Evolutionary conservation across 2,113 vertebrate species (phyloP).

Genomic region (Hystrix brachyura): DNA sequence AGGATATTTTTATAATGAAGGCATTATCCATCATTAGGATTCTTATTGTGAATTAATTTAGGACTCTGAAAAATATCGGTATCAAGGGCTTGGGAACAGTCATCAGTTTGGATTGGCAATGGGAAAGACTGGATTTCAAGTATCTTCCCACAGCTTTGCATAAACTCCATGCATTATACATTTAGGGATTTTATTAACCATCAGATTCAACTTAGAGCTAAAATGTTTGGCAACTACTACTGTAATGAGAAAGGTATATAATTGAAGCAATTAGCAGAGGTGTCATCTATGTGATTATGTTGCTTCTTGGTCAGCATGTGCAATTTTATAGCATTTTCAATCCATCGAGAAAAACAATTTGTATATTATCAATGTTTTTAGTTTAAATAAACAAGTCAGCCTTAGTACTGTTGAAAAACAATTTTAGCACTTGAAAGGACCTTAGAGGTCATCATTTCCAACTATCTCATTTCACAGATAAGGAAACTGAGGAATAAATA

Average conservation of each 20-base stretch:
- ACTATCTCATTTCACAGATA: constrained; percentile 26
- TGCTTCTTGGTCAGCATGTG: constrained; percentile 79
- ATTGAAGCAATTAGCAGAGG: constrained; percentile 35
- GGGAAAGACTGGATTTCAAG: neutral
- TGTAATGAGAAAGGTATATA: neutral
- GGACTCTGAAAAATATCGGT: neutral
- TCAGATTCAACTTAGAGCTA: neutral
- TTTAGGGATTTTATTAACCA: neutral
- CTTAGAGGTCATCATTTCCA: neutral
- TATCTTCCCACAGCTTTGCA: neutral
- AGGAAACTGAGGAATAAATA: neutral
- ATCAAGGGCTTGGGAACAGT: neutral
- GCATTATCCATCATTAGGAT: neutral
- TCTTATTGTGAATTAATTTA: neutral
- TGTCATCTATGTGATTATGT: constrained; percentile 6
- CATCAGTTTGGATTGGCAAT: neutral
- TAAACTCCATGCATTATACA: neutral
- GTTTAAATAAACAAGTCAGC: constrained; percentile 80
- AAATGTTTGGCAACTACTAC: neutral
- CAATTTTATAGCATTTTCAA: constrained; percentile 86
- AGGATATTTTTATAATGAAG: neutral
- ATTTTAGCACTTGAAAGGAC: neutral
- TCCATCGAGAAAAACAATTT: constrained; percentile 82
- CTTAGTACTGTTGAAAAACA: constrained; percentile 73
- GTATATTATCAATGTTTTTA: constrained; percentile 86